Base-by-base conservation (phyloP, 2,113 vertebrate species). In the Eublepharis macularius region DNA sequence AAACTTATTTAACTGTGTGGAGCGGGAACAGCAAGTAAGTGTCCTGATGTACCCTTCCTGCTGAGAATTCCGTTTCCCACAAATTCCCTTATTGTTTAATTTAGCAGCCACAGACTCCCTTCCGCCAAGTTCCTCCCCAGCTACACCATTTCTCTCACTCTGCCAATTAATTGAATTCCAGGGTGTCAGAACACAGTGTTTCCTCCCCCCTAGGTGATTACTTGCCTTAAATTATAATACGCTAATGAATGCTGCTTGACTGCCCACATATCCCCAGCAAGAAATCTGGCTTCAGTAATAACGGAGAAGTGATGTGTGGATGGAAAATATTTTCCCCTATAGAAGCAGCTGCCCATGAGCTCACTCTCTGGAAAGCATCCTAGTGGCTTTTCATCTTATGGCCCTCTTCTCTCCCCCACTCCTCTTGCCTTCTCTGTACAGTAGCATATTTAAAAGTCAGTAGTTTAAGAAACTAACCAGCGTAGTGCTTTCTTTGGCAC, bases 281-380 rank as follows among this genome's bases (percentile, higher is more conserved):
- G 79, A 89, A 81, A 90, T 86, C 86, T 90, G 85, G 70, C 87
- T 93, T 82, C 87, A 66, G 69, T 79, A 90, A 92, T 85, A 92
- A 76, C 85, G 83, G 89, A 89, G 91, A 87, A 81, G 76, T 91
- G 76, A 92, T 92, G 68, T 87, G 82, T 94, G 83, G 74, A 86
- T 94, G 96, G 95, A 97, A 96, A 96, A 92, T 92, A 80, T 93
- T 94, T 85, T 93, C 78, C 88, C 90, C 65, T 88, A 87, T 89
- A 83, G 89, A 94, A 92, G 94, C 94, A 80, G 93, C 94, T 90
- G 85, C 90, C 95, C 87, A 85, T 97, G 96, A 97, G 95, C 95
- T 97, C 96, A 97, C 92, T 87, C 90, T 89, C 94, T 97, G 96
- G 97, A 96, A 77, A 79, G 88, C 89, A 83, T 95, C 95, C 96